A percentile compares a stretch with the other conserved stretches of the same genome.
phyloP scores from a whole-genome alignment of 37 sponge, comb jelly and placozoan species.

The Mnemiopsis leidyi region DNA sequence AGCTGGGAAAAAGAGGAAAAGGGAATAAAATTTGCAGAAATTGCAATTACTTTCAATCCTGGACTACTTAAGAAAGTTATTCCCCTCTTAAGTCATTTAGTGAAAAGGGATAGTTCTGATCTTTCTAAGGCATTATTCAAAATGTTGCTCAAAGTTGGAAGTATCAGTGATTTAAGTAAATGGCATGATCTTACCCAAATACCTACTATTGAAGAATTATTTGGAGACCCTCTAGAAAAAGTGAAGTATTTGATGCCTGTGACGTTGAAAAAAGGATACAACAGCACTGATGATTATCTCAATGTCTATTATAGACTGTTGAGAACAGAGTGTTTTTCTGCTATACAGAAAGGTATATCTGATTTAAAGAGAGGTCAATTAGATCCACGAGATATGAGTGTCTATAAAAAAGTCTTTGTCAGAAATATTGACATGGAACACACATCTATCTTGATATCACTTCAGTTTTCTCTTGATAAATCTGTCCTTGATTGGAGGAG shows the following conservation, averaged over 20 bases:
- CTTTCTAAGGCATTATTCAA: background rate
- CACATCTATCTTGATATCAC: background rate
- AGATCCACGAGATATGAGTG: slow-evolving; percentile 62
- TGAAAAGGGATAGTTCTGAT: background rate
- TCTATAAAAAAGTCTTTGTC: slow-evolving; percentile 18
- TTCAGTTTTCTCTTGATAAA: background rate
- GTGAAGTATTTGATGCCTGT: slow-evolving; percentile 38
- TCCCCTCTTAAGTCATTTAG: background rate
- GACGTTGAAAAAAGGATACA: background rate
- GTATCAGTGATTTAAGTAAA: background rate
- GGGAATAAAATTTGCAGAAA: background rate
- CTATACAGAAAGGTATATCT: slow-evolving; percentile 43
- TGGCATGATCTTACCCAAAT: background rate
- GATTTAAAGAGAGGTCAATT: background rate
- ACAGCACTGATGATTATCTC: slow-evolving; percentile 61
- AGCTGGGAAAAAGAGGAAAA: background rate
- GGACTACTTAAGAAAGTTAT: background rate
- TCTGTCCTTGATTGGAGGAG: background rate
- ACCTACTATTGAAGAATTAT: slow-evolving; percentile 28
- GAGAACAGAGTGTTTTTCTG: slow-evolving; percentile 63
- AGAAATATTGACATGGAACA: background rate
- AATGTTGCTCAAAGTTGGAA: background rate
- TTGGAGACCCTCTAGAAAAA: slow-evolving; percentile 31
- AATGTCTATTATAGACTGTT: slow-evolving; percentile 66
- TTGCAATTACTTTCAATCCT: background rate